Percentiles rank a stretch among this genome's conserved stretches.
These are phyloP conservation scores for Lepidostoma basale DNA, from an alignment of 1,140 invertebrate species.

Conservation along the genomic window DNA sequence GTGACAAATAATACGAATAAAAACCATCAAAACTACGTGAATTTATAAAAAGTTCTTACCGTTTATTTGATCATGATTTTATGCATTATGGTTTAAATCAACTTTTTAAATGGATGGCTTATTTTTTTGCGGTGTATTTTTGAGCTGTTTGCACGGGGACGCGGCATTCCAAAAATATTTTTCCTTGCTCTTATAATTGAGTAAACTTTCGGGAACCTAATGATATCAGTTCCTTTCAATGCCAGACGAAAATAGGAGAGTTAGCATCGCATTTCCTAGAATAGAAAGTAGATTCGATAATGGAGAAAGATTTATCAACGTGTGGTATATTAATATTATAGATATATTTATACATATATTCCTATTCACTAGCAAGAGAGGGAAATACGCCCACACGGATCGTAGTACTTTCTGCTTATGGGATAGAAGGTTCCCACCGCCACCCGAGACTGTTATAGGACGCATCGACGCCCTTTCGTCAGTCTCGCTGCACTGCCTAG, in stretches of 20 bases:
- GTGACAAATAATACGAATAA: background rate
- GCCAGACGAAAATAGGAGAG: slow-evolving; percentile 7
- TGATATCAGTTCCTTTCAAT: slow-evolving; percentile 17
- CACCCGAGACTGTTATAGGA: too few species aligned
- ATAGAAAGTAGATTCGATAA: slow-evolving; percentile 19
- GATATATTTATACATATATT: background rate
- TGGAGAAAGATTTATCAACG: slow-evolving; percentile 24
- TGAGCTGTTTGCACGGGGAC: too few species aligned
- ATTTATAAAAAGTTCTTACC: background rate
- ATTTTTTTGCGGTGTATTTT: background rate
- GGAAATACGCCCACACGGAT: too few species aligned
- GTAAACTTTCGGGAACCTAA: slow-evolving; percentile 27
- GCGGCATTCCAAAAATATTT: slow-evolving; percentile 23
- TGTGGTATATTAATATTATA: slow-evolving; percentile 16
- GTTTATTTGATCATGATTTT: background rate
- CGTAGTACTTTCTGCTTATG: too few species aligned
- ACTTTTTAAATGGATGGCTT: background rate
- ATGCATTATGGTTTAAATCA: background rate
- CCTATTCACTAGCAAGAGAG: too few species aligned
- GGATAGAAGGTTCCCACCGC: too few species aligned
- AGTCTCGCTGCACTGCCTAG: too few species aligned
- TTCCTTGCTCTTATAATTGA: slow-evolving; percentile 26
- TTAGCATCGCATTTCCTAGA: slow-evolving; percentile 6
- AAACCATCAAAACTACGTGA: background rate
- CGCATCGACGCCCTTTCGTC: too few species aligned